These are phyloP conservation scores for Noturus placidus DNA, from an alignment of 2,113 vertebrate species.

Conservation along the genomic window DNA sequence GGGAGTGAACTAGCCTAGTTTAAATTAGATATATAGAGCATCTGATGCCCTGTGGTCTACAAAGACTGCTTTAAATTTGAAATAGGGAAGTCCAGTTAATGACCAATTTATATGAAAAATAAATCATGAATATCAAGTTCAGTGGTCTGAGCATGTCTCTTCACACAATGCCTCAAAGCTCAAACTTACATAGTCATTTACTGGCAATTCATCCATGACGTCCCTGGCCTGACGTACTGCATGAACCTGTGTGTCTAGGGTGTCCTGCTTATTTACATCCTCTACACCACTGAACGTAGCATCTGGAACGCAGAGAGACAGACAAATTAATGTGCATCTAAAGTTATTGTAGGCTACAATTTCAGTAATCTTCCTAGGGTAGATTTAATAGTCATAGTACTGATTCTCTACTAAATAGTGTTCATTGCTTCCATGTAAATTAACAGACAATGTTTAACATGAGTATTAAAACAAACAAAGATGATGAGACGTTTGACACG, in stretches of 20 bases:
- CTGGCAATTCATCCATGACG: constrained; percentile 62
- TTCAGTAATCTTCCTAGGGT: neutral
- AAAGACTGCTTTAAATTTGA: constrained; percentile 69
- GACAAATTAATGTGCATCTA: neutral
- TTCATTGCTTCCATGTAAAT: too few relatives aligned
- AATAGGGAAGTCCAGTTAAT: constrained; percentile 69
- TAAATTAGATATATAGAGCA: constrained; percentile 31
- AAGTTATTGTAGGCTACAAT: neutral
- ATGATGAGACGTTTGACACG: too few relatives aligned
- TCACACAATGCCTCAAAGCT: neutral
- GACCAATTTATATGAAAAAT: constrained; percentile 72
- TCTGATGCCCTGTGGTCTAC: constrained; percentile 71
- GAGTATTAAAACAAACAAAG: too few relatives aligned
- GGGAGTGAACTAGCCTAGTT: too few relatives aligned
- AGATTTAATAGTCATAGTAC: constrained; percentile 11
- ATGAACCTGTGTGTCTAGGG: constrained; percentile 58
- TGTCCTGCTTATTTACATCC: constrained; percentile 55
- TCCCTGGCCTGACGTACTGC: constrained; percentile 72
- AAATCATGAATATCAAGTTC: constrained; percentile 33
- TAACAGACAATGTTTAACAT: too few relatives aligned
- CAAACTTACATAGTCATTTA: constrained; percentile 75
- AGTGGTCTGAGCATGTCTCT: constrained; percentile 14
- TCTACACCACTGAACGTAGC: constrained; percentile 49
- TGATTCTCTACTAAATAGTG: neutral
- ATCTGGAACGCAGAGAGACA: constrained; percentile 53